A percentile compares a stretch with the other conserved stretches of the same genome.
These are phyloP conservation scores for Metridium senile DNA, from an alignment of 92 coral and sea anemone species.

Conservation along the genomic window DNA sequence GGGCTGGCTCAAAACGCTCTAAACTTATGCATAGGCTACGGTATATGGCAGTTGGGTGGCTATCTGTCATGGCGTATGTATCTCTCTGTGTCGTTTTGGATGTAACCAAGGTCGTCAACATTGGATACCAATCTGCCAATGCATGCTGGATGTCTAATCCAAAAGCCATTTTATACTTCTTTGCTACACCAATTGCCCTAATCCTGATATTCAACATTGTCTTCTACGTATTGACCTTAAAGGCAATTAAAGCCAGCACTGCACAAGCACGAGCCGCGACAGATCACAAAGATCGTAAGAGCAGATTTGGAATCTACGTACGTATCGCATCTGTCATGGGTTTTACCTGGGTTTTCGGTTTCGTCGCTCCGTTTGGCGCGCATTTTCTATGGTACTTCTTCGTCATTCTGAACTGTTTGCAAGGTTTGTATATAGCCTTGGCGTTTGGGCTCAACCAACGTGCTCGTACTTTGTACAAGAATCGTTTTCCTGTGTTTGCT, in stretches of 20 bases:
- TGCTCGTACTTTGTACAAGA: slow-evolving; percentile 26
- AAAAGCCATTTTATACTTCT: slow-evolving; percentile 26
- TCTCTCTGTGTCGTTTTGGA: slow-evolving; percentile 41
- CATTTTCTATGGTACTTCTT: slow-evolving; percentile 35
- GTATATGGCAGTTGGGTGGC: slow-evolving; percentile 63
- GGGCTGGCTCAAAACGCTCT: slow-evolving; percentile 16
- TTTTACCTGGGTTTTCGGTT: slow-evolving; percentile 42
- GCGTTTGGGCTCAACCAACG: slow-evolving; percentile 54
- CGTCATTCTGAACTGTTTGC: slow-evolving; percentile 22
- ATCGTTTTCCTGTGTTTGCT: background rate
- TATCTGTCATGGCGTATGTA: slow-evolving; percentile 47
- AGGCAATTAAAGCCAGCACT: slow-evolving; percentile 45
- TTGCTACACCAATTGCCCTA: slow-evolving; percentile 44
- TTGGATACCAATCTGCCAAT: slow-evolving; percentile 46
- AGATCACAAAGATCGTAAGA: slow-evolving; percentile 14
- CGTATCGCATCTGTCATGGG: slow-evolving; percentile 60
- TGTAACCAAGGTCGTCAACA: slow-evolving; percentile 33
- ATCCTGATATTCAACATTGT: slow-evolving; percentile 28
- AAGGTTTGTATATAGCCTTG: slow-evolving; percentile 48
- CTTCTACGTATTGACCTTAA: slow-evolving; percentile 44
- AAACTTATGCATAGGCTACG: slow-evolving; percentile 37
- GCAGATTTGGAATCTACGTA: slow-evolving; percentile 44
- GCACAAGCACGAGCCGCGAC: slow-evolving; percentile 38
- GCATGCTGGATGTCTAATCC: slow-evolving; percentile 59
- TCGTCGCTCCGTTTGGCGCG: slow-evolving; percentile 29